Conservation (phyloP, 2,888 invertebrate genomes). For the Mimas tiliae region DNA sequence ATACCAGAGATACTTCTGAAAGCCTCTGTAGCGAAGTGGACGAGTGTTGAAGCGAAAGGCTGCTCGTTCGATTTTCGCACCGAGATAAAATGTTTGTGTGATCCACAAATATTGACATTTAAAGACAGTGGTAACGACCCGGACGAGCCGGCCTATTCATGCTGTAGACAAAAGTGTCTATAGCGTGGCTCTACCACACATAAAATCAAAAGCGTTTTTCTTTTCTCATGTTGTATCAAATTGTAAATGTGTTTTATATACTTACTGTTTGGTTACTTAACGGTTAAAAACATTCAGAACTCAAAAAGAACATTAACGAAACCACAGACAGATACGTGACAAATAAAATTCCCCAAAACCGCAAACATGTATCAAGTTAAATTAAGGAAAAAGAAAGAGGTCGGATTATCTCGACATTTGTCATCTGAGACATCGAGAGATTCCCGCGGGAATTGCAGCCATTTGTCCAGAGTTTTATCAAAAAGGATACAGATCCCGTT, state of each 20-base stretch:
- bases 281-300: conserved; percentile 6
- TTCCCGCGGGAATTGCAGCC: conserved; percentile 1
- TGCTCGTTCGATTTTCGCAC: too few relatives aligned
- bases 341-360: conserved; percentile 25
- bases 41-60: too few relatives aligned
- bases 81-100: too few relatives aligned
- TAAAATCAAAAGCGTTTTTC: not conserved
- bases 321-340: conserved; percentile 17
- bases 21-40: too few relatives aligned
- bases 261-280: not conserved
- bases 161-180: too few relatives aligned
- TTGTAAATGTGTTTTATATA: not conserved
- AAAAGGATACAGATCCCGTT: conserved; percentile 2
- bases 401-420: conserved; percentile 11
- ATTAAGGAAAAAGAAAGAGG: conserved; percentile 20
- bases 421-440: conserved; percentile 4
- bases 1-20: too few relatives aligned
- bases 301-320: conserved; percentile 6
- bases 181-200: too few relatives aligned
- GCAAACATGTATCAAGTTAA: conserved; percentile 12
- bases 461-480: conserved; percentile 21
- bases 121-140: too few relatives aligned
- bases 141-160: too few relatives aligned
- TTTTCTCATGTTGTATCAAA: not conserved
- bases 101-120: too few relatives aligned